Percentiles rank a stretch among this genome's conserved stretches.
phyloP scores from a whole-genome alignment of 2,888 invertebrate genomes.

The Drosophila monieri region DNA sequence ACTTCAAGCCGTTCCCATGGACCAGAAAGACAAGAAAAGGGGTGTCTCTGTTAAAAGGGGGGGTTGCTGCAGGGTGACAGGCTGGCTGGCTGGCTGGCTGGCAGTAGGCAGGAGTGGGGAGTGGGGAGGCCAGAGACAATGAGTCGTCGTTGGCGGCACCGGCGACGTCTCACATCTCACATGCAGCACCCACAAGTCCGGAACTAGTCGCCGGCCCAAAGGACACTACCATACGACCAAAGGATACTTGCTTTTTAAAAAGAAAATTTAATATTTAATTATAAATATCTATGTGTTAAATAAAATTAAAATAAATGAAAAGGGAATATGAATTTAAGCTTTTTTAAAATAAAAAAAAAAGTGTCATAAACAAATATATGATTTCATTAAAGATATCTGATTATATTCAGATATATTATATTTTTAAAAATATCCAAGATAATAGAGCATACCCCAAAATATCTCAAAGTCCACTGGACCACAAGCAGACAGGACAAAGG shows the following conservation, averaged over 20 bases:
- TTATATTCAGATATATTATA: no score
- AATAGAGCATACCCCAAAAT: background rate
- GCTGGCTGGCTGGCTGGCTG: background rate
- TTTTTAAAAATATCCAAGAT: no score
- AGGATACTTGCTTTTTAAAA: constrained; percentile 5
- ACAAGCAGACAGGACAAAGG: constrained; percentile 2
- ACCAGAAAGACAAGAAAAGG: constrained; percentile 35
- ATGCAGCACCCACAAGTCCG: constrained; percentile 44
- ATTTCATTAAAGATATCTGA: no score
- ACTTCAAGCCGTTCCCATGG: constrained; percentile 82
- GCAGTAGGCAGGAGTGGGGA: background rate
- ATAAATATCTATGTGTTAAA: background rate
- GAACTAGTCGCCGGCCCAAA: constrained; percentile 15
- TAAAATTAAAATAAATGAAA: background rate
- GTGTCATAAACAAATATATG: no score
- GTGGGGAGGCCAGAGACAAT: constrained; percentile 61
- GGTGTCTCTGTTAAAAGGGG: background rate
- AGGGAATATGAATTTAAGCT: no score
- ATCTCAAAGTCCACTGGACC: background rate
- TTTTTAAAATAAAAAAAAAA: no score
- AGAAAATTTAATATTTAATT: background rate
- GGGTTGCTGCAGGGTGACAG: background rate
- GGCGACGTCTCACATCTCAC: constrained; percentile 48
- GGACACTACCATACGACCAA: background rate
- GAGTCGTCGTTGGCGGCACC: constrained; percentile 54